These are phyloP conservation scores for Hirundo rustica DNA, from an alignment of 2,797 vertebrate genomes.

Conservation along the genomic window DNA sequence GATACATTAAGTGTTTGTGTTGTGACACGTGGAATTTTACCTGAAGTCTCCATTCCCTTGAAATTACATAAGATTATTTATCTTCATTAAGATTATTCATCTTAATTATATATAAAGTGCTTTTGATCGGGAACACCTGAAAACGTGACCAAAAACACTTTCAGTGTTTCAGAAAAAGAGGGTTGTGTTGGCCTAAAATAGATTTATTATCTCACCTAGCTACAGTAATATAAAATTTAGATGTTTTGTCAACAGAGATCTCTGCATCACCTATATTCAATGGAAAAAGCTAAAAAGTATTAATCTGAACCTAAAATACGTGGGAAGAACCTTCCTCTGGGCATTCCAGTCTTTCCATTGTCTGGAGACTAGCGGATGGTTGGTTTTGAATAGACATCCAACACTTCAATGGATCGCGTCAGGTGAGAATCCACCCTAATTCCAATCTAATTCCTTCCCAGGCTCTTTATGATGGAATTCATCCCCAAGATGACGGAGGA, in stretches of 20 bases:
- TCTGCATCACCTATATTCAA: neutral
- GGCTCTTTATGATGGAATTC: neutral
- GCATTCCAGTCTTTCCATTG: neutral
- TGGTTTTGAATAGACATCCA: neutral
- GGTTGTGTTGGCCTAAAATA: neutral
- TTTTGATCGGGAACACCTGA: neutral
- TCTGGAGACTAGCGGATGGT: neutral
- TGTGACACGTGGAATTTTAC: neutral
- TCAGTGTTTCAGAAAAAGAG: neutral
- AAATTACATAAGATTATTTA: neutral
- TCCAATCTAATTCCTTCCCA: neutral
- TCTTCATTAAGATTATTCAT: neutral
- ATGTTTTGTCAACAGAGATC: neutral
- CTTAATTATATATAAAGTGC: neutral
- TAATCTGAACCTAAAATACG: neutral
- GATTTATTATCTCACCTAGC: neutral
- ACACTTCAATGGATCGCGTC: accelerated
- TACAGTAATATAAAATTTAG: neutral
- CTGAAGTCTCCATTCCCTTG: neutral
- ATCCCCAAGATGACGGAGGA: neutral
- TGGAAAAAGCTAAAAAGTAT: neutral
- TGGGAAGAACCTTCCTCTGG: neutral
- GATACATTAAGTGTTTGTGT: neutral
- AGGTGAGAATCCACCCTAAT: neutral
- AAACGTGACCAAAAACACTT: neutral